A percentile compares a stretch with the other conserved stretches of the same genome.
These are phyloP conservation scores for Pseudolycoriella hygida DNA, from an alignment of 2,888 invertebrate genomes.

Conservation along the genomic window DNA sequence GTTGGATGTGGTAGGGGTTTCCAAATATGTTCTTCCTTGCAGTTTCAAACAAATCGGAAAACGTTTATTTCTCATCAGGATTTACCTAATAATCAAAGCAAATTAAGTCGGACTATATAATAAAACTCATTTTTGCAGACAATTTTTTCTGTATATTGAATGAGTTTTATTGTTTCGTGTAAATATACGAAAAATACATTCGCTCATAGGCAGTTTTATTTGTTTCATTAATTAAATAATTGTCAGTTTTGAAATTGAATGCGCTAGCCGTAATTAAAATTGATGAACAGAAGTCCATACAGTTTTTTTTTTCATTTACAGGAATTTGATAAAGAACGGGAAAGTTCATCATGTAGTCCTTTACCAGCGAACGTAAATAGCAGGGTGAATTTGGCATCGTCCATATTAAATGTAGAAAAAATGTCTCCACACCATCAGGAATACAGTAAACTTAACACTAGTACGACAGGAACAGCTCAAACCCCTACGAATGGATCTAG, in stretches of 20 bases:
- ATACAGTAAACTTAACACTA: conserved; percentile 28
- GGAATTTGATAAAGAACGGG: conserved; percentile 1
- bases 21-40: no score
- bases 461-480: conserved; percentile 32
- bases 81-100: background rate
- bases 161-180: conserved; percentile 6
- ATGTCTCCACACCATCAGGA: conserved; percentile 12
- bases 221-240: conserved; percentile 6
- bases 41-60: no score
- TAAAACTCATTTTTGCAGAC: background rate
- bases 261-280: conserved; percentile 3
- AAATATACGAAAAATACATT: conserved; percentile 4
- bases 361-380: background rate
- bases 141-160: conserved; percentile 1
- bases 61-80: background rate
- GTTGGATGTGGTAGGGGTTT: no score
- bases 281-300: conserved; percentile 2
- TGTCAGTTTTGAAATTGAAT: conserved; percentile 4
- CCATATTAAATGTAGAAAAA: background rate
- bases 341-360: background rate
- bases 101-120: background rate
- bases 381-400: background rate
- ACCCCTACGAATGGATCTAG: conserved; percentile 47
- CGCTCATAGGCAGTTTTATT: conserved; percentile 4
- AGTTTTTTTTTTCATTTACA: background rate